Conservation (phyloP, 2,888 invertebrate species). For the Drosophila limbata region DNA sequence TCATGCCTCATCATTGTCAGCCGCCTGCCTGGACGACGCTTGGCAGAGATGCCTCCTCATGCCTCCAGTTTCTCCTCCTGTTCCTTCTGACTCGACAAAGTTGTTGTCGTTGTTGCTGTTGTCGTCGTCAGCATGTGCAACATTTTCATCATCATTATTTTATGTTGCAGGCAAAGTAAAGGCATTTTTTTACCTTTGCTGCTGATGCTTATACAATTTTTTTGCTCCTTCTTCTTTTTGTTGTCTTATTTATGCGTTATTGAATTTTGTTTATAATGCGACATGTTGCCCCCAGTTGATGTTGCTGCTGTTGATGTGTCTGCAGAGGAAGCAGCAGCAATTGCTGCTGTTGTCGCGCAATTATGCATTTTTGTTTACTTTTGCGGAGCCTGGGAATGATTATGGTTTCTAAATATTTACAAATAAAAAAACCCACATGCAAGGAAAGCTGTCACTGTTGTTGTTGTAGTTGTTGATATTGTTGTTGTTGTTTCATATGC, state of each 20-base stretch:
- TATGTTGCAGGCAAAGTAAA: conserved; percentile 66
- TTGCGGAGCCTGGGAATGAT: conserved; percentile 57
- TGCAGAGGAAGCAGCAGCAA: conserved; percentile 13
- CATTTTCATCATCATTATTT: conserved; percentile 82
- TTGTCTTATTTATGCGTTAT: conserved; percentile 71
- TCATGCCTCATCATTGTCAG: conserved; percentile 83
- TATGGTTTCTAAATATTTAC: conserved; percentile 60
- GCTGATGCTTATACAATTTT: conserved; percentile 24
- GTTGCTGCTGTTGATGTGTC: conserved; percentile 28
- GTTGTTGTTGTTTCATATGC: conserved; percentile 17
- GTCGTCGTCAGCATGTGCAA: conserved; percentile 72
- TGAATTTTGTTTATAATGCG: conserved; percentile 79
- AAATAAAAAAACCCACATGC: conserved; percentile 34
- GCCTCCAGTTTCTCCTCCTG: conserved; percentile 7
- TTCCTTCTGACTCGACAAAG: conserved; percentile 5
- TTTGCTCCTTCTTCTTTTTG: conserved; percentile 19
- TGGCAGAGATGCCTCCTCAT: conserved; percentile 22
- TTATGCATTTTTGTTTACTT: conserved; percentile 66
- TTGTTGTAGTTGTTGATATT: not conserved
- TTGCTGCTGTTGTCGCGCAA: conserved; percentile 44
- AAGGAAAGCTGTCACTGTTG: conserved; percentile 34
- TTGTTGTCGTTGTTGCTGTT: conserved; percentile 10
- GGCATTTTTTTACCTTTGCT: conserved; percentile 47
- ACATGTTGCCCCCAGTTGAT: conserved; percentile 52
- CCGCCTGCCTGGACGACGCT: conserved; percentile 52